Evolutionary conservation across 2,797 vertebrate genomes (phyloP), one percentile per base, ranked within the genome.

Genomic region (Hapalemur alaotrensis): DNA sequence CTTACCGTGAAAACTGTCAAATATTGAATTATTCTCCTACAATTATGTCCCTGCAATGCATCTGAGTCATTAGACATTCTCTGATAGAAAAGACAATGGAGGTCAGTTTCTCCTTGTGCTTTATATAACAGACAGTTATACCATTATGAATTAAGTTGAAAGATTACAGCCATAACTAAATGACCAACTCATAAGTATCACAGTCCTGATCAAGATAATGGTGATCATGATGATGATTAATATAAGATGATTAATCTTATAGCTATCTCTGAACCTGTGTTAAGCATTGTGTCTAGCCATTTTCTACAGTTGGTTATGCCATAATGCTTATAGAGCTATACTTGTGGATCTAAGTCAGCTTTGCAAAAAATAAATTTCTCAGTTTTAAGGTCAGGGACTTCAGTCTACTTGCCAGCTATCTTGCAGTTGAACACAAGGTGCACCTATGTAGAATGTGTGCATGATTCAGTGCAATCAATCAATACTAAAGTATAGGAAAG

Each of bases 71-170:
- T 95, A 50, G 35, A 61, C 11, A 75, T 89, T 83, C 96, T 61
- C 32, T 94, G 41, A 83, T 83, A 96, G 95, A 50, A 91, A 13
- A 97, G 90, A 95, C 14, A 93, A 38, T 15, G 12, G 83, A 89
- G 93, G 92, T 98, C 95, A 97, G 48, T 1, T 86, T 72, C 85
- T 91, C 92, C 88, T 96, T 97, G 93, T 48, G 38, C 96, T 57
- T 86, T 98, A 86, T 94, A 92, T 81, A 88, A 81, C 4, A 95
- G 63, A 23, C 18, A 95, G n/a, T 70, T 93, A 54, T 32, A 89
- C n/a, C 38, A n/a, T 97, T 95, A 97, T 88, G 61, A 98, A 95
- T 20, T 89, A 69, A 91, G 41, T 89, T 92, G 90, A 96, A 95
- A 91, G 91, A 97, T 96, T 88, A 96, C 22, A 41, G n/a, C 81